A percentile compares a stretch with the other conserved stretches of the same genome.
Evolutionary conservation across 2,113 vertebrate species (phyloP).

Genomic region (Ptilorrhoa leucosticta): DNA sequence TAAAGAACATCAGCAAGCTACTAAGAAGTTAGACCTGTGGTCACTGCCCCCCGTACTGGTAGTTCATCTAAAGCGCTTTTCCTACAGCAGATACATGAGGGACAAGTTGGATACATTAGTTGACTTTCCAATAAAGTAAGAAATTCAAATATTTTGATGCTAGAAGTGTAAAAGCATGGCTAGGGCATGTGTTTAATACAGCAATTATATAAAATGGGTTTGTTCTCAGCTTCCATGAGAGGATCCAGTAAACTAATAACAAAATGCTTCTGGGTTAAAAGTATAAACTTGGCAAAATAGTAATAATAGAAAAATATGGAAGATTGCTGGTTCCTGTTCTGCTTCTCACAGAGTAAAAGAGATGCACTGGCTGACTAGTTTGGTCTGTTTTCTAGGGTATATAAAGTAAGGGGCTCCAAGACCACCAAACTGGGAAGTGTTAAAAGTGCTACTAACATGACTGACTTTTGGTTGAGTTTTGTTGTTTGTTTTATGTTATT

Average conservation of each 20-base stretch:
- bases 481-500: not conserved
- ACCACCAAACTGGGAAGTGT: not conserved
- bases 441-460: slow-evolving; percentile 2
- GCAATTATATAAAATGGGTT: not conserved
- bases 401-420: not conserved
- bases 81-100: slow-evolving; percentile 98
- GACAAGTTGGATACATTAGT: slow-evolving; percentile 97
- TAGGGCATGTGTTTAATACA: not conserved
- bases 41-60: slow-evolving; percentile 93
- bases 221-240: not conserved
- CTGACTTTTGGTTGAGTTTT: not conserved
- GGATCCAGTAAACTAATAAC: not conserved
- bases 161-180: not conserved
- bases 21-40: slow-evolving; percentile 97
- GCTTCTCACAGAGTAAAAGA: not conserved
- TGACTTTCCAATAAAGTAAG: slow-evolving; percentile 89
- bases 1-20: slow-evolving; percentile 98
- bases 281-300: not conserved
- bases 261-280: not conserved
- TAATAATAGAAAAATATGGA: not conserved
- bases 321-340: not conserved
- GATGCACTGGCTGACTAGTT: not conserved
- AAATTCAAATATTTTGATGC: not conserved
- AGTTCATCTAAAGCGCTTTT: slow-evolving; percentile 97
- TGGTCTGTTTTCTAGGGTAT: not conserved